Evolutionary conservation across 2,113 vertebrate species (phyloP), one percentile per base, ranked within the genome.

Genomic region (Tricholaema leucomelas): DNA sequence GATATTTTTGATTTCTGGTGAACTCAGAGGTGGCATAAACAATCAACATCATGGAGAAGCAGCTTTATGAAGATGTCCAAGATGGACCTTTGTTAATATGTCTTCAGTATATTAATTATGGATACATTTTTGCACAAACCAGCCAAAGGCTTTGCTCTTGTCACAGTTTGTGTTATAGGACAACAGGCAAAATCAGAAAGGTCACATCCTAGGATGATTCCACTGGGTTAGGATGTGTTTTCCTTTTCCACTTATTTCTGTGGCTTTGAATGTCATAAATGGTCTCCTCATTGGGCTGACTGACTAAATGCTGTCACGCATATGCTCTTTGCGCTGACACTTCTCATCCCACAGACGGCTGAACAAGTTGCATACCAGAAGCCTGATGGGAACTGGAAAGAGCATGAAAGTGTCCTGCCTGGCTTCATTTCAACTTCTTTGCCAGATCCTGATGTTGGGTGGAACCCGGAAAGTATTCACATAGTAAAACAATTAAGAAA

Each of bases 401-500:
- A 90, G 77, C 71, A 85, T 91, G 42, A 88, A 94, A 91, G 77
- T 85, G 31, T 81, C 63, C 52, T 91, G 77, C n/a, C 38, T 91
- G 92, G 83, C 50, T 84, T 70, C 74, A 35, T 74, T 94, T 95
- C 91, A 90, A 3, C 46, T 48, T 82, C 86, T 91, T 73, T 90
- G 81, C 56, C 78, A 87, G 90, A 91, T 79, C 60, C 67, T 67
- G 25, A 71, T 79, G 72, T 69, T 93, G 95, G 91, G 94, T 84
- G 90, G 91, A 83, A 81, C 91, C 61, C 0, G 12, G 73, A 91
- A 93, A 92, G 21, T 78, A 79, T 67, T 92, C 88, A 71, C 76
- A 85, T 76, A 64, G 58, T 94, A 90, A 90, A 94, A 80, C 60
- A 82, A 85, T 85, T 85, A 73, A 80, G 70, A 95, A 93, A 95